Conservation (phyloP, 2,888 invertebrate species). For the Notocelia uddmanniana region DNA sequence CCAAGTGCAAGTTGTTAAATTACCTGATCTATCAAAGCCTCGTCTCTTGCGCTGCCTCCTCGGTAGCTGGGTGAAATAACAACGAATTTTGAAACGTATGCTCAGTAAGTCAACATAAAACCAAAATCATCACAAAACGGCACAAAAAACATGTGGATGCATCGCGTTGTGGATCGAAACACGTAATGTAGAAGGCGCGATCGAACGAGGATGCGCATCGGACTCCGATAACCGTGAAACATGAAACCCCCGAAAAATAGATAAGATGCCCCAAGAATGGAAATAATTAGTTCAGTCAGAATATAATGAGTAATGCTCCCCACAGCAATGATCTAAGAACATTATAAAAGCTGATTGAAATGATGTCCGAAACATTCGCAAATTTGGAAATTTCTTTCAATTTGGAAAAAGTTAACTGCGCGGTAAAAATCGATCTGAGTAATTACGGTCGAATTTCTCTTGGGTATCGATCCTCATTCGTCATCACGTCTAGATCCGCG, state of each 20-base stretch:
- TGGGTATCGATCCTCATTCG: constrained; percentile 42
- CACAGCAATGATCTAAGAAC: constrained; percentile 29
- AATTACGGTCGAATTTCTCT: constrained; percentile 48
- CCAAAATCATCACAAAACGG: constrained; percentile 83
- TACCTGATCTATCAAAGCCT: constrained; percentile 87
- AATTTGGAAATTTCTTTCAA: background rate
- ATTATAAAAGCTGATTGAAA: constrained; percentile 38
- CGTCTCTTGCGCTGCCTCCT: constrained; percentile 86
- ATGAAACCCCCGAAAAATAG: background rate
- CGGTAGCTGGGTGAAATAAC: constrained; percentile 86
- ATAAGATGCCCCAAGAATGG: background rate
- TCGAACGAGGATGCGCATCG: constrained; percentile 30
- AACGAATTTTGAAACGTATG: constrained; percentile 84
- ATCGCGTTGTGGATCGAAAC: constrained; percentile 59
- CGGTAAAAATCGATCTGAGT: background rate
- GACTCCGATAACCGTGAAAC: background rate
- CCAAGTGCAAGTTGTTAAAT: constrained; percentile 75
- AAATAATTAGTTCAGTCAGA: constrained; percentile 3
- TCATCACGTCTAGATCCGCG: constrained; percentile 45
- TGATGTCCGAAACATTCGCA: constrained; percentile 17
- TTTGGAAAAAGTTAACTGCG: constrained; percentile 6
- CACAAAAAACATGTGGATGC: constrained; percentile 75
- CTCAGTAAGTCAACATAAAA: constrained; percentile 81
- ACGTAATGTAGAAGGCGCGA: constrained; percentile 27
- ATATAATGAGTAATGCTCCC: constrained; percentile 35